Evolutionary conservation across 2,113 vertebrate genomes (phyloP).

Genomic region (Lipotes vexillifer): DNA sequence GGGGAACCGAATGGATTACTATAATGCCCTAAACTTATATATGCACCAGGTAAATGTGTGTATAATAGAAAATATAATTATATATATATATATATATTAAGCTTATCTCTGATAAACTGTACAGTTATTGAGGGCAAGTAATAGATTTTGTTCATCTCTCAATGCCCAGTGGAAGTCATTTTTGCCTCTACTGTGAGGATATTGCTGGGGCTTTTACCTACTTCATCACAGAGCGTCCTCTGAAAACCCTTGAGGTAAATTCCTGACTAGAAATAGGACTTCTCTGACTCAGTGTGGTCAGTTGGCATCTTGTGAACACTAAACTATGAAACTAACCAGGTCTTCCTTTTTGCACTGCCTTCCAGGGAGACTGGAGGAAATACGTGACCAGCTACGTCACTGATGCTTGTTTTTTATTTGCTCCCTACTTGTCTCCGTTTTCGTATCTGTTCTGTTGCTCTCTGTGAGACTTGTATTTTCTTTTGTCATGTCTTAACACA

Average conservation of each 20-base stretch:
- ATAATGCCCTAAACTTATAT: conserved; percentile 97
- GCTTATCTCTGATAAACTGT: neutral
- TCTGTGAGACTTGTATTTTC: neutral
- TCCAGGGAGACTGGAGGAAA: no score
- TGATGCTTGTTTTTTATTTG: neutral
- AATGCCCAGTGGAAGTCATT: neutral
- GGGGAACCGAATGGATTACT: conserved; percentile 96
- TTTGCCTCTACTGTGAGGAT: neutral
- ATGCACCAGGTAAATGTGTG: conserved; percentile 90
- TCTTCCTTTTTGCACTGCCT: neutral
- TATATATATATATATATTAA: neutral
- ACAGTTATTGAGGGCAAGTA: neutral
- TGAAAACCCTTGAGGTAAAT: neutral
- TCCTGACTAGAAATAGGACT: neutral
- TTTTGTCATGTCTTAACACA: neutral
- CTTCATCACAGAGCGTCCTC: neutral
- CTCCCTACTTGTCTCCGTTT: neutral
- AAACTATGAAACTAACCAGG: neutral
- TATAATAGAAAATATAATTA: no score
- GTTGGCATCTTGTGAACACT: neutral
- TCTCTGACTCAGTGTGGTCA: neutral
- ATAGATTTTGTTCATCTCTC: neutral
- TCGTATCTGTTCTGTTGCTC: neutral
- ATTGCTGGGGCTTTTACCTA: neutral
- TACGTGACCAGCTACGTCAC: fast-evolving